A percentile compares a stretch with the other conserved stretches of the same genome.
Conservation (phyloP, 2,113 vertebrate species). For the Jacana jacana region DNA sequence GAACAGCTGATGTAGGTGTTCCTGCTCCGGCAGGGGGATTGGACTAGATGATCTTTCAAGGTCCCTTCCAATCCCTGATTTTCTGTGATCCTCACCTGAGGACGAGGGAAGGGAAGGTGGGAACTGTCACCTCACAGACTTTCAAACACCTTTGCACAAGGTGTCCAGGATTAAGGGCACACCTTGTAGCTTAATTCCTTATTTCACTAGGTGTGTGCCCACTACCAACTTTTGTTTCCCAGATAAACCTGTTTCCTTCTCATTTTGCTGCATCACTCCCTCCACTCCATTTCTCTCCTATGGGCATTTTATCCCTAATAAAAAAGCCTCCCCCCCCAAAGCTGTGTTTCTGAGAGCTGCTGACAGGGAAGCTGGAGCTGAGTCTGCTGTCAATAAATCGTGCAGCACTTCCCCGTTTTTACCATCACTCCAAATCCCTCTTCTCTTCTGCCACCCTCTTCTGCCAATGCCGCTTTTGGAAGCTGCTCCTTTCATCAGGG, state of each 20-base stretch:
- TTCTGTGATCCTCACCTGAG: not conserved
- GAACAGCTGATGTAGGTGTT: too few relatives aligned
- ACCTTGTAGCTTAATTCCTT: not conserved
- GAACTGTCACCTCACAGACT: not conserved
- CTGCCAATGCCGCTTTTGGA: not conserved
- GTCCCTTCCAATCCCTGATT: too few relatives aligned
- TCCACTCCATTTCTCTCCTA: not conserved
- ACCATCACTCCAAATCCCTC: not conserved
- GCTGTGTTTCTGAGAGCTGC: not conserved
- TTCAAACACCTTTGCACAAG: not conserved
- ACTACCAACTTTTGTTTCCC: not conserved
- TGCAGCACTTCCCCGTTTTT: not conserved
- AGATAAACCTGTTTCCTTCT: not conserved
- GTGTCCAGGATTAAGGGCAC: not conserved
- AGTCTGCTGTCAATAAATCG: not conserved
- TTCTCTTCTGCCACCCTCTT: not conserved
- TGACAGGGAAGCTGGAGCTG: not conserved
- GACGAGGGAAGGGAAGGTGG: not conserved
- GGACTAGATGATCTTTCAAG: too few relatives aligned
- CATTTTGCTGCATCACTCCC: not conserved
- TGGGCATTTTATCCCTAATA: not conserved
- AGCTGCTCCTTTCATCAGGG: not conserved
- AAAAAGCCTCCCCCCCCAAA: not conserved
- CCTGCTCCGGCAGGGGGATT: too few relatives aligned
- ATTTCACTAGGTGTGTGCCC: not conserved